Conservation (phyloP, 2,797 vertebrate species). For the Manis javanica region DNA sequence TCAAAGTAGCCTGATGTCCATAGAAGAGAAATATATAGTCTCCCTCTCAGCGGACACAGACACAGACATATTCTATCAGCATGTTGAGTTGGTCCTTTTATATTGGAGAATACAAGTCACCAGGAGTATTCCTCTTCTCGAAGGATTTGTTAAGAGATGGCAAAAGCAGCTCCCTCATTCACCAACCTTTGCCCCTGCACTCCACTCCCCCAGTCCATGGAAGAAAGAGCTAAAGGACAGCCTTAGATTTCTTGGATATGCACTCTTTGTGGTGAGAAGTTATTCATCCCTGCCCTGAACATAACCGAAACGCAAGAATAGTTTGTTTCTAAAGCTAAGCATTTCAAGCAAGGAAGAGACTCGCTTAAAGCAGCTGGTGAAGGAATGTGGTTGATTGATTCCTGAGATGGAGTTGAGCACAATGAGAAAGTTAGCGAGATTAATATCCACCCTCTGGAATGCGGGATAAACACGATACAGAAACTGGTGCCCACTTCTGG, state of each 20-base stretch:
- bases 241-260: background rate
- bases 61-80: background rate
- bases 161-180: background rate
- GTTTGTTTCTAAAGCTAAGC: background rate
- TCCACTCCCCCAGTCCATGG: background rate
- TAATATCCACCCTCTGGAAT: background rate
- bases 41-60: no score
- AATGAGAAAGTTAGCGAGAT: background rate
- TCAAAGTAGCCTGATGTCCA: conserved; percentile 21
- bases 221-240: background rate
- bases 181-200: background rate
- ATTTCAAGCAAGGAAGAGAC: background rate
- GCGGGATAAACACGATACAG: background rate
- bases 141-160: background rate
- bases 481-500: background rate
- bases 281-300: background rate
- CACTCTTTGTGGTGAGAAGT: background rate
- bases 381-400: background rate
- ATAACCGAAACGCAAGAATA: background rate
- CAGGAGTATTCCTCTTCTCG: background rate
- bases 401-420: background rate
- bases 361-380: background rate
- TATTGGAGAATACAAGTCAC: background rate
- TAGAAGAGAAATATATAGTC: background rate
- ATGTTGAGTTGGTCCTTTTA: background rate